These are phyloP conservation scores for Colistium nudipinnis DNA, from an alignment of 2,113 vertebrate genomes.

Conservation along the genomic window DNA sequence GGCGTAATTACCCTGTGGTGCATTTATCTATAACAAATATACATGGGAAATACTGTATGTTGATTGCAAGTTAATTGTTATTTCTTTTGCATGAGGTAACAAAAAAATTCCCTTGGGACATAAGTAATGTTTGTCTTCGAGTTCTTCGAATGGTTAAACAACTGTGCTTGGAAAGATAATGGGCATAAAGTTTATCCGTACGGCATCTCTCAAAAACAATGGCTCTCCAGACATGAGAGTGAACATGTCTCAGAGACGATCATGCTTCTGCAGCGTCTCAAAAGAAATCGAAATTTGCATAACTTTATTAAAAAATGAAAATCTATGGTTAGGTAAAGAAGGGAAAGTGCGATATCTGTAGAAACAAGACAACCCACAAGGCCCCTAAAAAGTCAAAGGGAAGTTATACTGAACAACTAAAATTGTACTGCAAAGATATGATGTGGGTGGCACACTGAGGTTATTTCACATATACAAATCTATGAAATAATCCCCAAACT, in stretches of 20 bases:
- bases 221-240: too few species aligned
- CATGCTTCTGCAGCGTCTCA: background rate
- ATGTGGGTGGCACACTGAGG: background rate
- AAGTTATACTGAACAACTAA: too few species aligned
- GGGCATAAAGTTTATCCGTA: background rate
- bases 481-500: background rate
- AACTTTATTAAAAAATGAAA: background rate
- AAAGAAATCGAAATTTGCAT: background rate
- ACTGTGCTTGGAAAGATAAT: background rate
- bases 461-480: background rate
- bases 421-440: background rate
- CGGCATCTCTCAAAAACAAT: too few species aligned
- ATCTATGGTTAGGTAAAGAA: background rate
- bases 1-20: constrained; percentile 37
- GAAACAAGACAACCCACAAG: too few species aligned
- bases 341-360: background rate
- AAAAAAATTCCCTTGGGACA: constrained; percentile 5
- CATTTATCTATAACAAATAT: constrained; percentile 37
- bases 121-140: background rate
- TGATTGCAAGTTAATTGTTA: constrained; percentile 15
- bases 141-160: background rate
- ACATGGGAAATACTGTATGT: constrained; percentile 19
- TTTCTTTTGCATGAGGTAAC: constrained; percentile 10
- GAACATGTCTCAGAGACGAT: background rate
- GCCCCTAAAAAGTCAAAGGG: too few species aligned